phyloP scores from a whole-genome alignment of 2,113 vertebrate genomes.

The Anser brachyrhynchus region DNA sequence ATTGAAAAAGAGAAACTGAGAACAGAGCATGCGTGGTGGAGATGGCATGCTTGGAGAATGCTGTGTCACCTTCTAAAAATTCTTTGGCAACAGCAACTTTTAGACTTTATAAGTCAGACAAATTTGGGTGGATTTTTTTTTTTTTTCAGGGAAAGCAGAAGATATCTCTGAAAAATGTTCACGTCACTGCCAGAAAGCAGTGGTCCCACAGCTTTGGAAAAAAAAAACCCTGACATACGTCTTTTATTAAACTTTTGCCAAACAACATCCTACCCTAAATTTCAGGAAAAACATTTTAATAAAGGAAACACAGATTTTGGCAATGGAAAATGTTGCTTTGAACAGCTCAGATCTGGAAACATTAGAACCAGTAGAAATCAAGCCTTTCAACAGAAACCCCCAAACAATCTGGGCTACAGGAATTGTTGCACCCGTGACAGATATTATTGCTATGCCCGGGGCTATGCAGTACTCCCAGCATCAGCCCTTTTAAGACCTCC shows the following conservation, averaged over 20 bases:
- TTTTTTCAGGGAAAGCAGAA: slow-evolving; percentile 61
- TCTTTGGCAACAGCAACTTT: slow-evolving; percentile 65
- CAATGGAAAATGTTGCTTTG: neutral
- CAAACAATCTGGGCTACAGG: neutral
- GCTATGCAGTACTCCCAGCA: neutral
- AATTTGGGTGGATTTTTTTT: slow-evolving; percentile 58
- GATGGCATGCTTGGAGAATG: slow-evolving; percentile 33
- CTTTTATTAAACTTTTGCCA: slow-evolving; percentile 44
- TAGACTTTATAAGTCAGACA: slow-evolving; percentile 45
- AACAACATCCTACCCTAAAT: slow-evolving; percentile 42
- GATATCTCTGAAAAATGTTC: slow-evolving; percentile 36
- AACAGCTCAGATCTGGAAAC: slow-evolving; percentile 6
- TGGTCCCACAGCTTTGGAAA: slow-evolving; percentile 45
- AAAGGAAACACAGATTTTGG: slow-evolving; percentile 38
- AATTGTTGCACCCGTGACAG: neutral
- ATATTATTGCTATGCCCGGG: accelerated
- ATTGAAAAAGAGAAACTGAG: slow-evolving; percentile 19
- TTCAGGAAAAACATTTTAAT: slow-evolving; percentile 22
- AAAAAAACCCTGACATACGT: slow-evolving; percentile 3
- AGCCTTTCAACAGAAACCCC: neutral
- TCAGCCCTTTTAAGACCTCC: neutral
- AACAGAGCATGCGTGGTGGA: slow-evolving; percentile 37
- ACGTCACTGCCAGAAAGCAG: slow-evolving; percentile 53
- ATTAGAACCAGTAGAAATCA: neutral
- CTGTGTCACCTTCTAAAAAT: slow-evolving; percentile 69